Evolutionary conservation across 2,888 invertebrate genomes (phyloP), one percentile per base, ranked within the genome.

Genomic region (Dryadula phaetusa): DNA sequence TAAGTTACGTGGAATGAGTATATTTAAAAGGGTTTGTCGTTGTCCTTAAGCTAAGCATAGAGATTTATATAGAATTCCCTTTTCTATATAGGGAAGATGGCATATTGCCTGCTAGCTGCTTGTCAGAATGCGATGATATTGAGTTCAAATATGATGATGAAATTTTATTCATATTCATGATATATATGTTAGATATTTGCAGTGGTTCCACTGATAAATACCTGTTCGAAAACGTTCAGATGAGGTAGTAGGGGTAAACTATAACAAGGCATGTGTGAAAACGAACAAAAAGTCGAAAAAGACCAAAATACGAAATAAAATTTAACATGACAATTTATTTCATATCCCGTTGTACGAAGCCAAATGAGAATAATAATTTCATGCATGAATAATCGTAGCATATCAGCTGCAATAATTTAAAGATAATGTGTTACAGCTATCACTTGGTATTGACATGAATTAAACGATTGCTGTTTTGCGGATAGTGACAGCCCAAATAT

Each of bases 311-410:
- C 22, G 28, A 49, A 37, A 44, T 18, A 42, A 42, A 47, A 58
- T 69, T 69, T 44, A 25, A 34, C 25, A 6, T 16, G 14, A 34
- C 34, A 56, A 34, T 47, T 25, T 42, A 20, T 54, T 32, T 60
- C 52, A 53, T 53, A 64, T 46, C 52, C 25, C 28, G 25, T 49
- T 37, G 54, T 47, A 40, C 60, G 40, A 56, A 34, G 46, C 54
- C 56, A 40, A 46, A 44, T 47, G 56, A 62, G 67, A 67, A 53
- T 67, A 62, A 62, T 62, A 64, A 64, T 34, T 62, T 67, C 49
- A 70, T 60, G 64, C 67, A 67, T 64, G 67, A 67, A 58, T 25
- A 67, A 60, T 62, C 34, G 25, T 25, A 20, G 47, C 10, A 22
- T 44, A 56, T 32, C 20, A 28, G 22, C 37, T 40, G 28, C 22